Evolutionary conservation across 1,140 invertebrate species (phyloP), one percentile per base, ranked within the genome.

Genomic region (Neocloeon triangulifer): DNA sequence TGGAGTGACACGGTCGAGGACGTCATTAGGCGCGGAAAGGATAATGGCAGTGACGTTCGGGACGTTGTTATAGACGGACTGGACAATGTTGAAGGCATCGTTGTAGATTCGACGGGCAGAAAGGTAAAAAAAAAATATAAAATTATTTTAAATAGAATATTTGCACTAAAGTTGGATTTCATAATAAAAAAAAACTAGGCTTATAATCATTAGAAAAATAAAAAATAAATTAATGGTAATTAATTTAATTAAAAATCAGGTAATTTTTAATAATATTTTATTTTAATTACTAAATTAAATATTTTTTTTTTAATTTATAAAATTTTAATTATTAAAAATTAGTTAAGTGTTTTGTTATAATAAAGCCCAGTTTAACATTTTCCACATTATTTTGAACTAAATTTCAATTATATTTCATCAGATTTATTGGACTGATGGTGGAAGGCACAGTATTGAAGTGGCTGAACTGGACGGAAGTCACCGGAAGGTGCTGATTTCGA

Each of bases 401-500:
- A 8, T 29, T 34, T 36, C 41, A 39, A 12, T 23, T 8, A 8
- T 23, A 8, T n/a, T n/a, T n/a, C 18, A 14, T 14, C 35, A 73
- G 67, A 58, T 84, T n/a, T 84, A 82, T 48, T 91, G 80, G 85
- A 86, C 76, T 2, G 84, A 91, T 45, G 70, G 73, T 7, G 69
- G 74, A 2, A 58, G 76, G 2, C 78, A 84, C 39, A 80, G 70
- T 36, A 80, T 95, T 23, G 82, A 89, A 57, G 80, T 84, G 20
- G 69, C 76, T 21, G 71, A 79, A 44, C 56, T 91, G 16, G 64
- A 88, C 51, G 85, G 86, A 2, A 61, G 51, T 5, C 74, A 86
- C 51, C 60, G 85, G 12, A 80, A 75, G 55, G 65, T 88, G n/a
- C 56, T 91, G 6, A 62, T 86, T 13, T 80, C 73, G 66, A 62